These are phyloP conservation scores for Dolomedes plantarius DNA, from an alignment of 2,888 invertebrate species.

Conservation along the genomic window DNA sequence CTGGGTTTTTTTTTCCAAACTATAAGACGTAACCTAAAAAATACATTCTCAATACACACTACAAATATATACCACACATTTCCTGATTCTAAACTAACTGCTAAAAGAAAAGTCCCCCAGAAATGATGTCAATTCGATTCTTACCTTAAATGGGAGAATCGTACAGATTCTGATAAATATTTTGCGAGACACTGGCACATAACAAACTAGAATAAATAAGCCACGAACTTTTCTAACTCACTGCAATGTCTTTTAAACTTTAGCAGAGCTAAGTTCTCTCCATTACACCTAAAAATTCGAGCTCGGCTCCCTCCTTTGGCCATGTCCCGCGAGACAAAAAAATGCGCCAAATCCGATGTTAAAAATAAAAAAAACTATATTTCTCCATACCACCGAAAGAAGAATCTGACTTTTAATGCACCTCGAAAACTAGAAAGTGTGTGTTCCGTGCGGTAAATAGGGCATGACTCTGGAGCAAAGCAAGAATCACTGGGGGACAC, in stretches of 20 bases:
- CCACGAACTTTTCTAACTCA: background rate
- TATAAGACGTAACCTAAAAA: too few species aligned
- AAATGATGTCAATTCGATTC: too few species aligned
- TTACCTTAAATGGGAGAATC: too few species aligned
- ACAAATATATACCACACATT: too few species aligned
- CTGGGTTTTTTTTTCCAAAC: too few species aligned
- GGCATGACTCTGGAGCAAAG: constrained; percentile 62
- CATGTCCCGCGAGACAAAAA: background rate
- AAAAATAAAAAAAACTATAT: background rate
- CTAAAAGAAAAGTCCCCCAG: too few species aligned
- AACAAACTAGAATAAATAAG: background rate
- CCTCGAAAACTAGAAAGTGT: constrained; percentile 6
- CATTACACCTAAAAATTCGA: background rate
- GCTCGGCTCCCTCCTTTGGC: background rate
- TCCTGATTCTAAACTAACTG: too few species aligned
- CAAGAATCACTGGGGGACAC: constrained; percentile 57
- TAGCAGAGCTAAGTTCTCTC: background rate
- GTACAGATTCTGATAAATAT: too few species aligned
- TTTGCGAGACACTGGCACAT: too few species aligned
- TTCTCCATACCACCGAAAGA: background rate
- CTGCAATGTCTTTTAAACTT: background rate
- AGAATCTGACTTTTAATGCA: constrained; percentile 58
- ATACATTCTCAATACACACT: too few species aligned
- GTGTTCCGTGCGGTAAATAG: constrained; percentile 62
- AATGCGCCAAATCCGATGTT: background rate